Percentiles rank a stretch among this genome's conserved stretches.
Evolutionary conservation across 2,113 vertebrate species (phyloP).

Genomic region (Dipodomys merriami): DNA sequence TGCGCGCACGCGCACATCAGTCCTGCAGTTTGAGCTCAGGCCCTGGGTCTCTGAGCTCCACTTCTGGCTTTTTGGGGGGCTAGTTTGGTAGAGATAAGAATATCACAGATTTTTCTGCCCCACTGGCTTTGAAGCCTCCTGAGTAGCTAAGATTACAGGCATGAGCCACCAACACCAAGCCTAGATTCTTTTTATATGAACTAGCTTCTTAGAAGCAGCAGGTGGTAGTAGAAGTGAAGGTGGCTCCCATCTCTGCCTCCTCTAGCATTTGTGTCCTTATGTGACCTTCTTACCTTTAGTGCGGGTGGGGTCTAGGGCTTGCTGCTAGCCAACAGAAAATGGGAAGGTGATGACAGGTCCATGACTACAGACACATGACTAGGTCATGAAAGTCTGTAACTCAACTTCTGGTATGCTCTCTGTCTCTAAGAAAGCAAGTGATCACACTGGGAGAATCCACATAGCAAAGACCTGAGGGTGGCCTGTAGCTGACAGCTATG

Average conservation of each 20-base stretch:
- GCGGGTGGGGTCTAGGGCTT: neutral
- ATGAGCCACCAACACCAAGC: too few species aligned
- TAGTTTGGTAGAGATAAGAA: too few species aligned
- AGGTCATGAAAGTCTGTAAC: neutral
- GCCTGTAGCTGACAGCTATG: neutral
- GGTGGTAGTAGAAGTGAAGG: neutral
- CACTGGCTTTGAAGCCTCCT: too few species aligned
- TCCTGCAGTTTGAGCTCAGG: too few species aligned
- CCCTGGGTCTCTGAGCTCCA: too few species aligned
- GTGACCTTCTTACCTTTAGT: neutral
- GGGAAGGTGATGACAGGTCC: neutral
- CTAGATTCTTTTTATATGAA: neutral
- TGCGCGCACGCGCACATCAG: too few species aligned
- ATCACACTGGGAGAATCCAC: neutral
- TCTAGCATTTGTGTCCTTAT: neutral
- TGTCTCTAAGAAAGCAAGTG: constrained; percentile 3
- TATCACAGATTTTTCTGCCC: too few species aligned
- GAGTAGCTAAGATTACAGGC: too few species aligned
- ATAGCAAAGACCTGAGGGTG: neutral
- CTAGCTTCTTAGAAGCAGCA: constrained; percentile 17
- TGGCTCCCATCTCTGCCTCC: neutral
- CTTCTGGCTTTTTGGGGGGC: too few species aligned
- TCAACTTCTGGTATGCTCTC: neutral
- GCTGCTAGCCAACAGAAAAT: neutral
- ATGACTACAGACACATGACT: neutral